phyloP scores from a whole-genome alignment of 2,888 invertebrate genomes.

The Caenorhabditis auriculariae region DNA sequence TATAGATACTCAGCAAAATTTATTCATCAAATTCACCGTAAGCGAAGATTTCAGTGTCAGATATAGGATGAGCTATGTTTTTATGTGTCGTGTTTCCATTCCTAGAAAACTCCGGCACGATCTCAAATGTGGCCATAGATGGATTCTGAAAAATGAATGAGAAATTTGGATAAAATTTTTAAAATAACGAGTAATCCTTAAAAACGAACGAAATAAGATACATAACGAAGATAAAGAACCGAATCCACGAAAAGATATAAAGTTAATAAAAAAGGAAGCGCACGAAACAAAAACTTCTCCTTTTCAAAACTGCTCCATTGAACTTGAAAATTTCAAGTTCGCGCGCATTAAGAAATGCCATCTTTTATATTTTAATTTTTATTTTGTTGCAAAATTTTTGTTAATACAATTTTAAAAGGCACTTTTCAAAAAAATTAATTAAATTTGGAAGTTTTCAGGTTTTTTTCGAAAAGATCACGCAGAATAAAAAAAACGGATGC shows the following conservation, averaged over 20 bases:
- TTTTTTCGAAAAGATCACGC: too few relatives aligned
- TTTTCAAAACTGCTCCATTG: too few relatives aligned
- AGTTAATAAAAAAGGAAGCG: neutral
- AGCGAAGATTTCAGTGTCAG: slow-evolving; percentile 7
- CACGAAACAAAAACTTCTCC: neutral
- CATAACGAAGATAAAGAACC: neutral
- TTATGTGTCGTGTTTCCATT: slow-evolving; percentile 23
- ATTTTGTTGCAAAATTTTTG: too few relatives aligned
- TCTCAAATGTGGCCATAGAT: slow-evolving; percentile 1
- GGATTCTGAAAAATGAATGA: neutral
- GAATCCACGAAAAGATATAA: neutral
- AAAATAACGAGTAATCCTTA: neutral
- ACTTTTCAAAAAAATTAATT: too few relatives aligned
- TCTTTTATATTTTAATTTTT: too few relatives aligned
- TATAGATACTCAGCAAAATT: neutral
- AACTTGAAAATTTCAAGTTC: too few relatives aligned
- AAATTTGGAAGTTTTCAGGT: too few relatives aligned
- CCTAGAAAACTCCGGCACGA: too few relatives aligned
- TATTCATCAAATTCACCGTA: slow-evolving; percentile 4
- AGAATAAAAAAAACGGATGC: too few relatives aligned
- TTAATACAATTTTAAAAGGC: too few relatives aligned
- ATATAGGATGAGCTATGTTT: slow-evolving; percentile 1
- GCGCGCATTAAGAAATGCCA: too few relatives aligned
- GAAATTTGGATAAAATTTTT: neutral
- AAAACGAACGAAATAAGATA: neutral